A percentile compares a stretch with the other conserved stretches of the same genome.
Conservation (phyloP, 2,113 vertebrate genomes). For the Zonotrichia leucophrys region DNA sequence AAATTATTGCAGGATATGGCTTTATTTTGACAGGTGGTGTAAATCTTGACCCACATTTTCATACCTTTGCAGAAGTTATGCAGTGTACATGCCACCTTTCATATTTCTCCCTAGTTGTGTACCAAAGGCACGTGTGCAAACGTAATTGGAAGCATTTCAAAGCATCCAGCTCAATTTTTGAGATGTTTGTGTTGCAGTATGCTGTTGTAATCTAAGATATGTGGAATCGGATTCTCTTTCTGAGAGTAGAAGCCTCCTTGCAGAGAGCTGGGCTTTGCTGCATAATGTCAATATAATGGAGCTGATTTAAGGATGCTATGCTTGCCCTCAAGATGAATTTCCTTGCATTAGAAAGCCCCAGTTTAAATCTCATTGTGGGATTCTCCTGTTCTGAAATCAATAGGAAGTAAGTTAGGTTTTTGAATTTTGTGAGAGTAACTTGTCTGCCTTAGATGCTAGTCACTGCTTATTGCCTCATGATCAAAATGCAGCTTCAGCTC, state of each 20-base stretch:
- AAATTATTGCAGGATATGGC: background rate
- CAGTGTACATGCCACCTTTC: background rate
- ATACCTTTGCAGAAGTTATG: background rate
- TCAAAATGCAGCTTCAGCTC: constrained; percentile 36
- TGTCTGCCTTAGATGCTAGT: background rate
- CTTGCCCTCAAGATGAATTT: background rate
- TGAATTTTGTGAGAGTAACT: background rate
- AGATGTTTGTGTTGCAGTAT: background rate
- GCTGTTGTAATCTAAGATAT: background rate
- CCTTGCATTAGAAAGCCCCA: background rate
- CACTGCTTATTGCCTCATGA: background rate
- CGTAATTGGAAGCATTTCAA: background rate
- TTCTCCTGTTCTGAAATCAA: background rate
- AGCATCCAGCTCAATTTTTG: background rate
- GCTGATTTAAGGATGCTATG: background rate
- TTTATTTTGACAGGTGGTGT: background rate
- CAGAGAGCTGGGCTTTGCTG: background rate
- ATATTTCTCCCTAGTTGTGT: background rate
- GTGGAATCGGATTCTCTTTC: background rate
- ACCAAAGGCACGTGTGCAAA: background rate
- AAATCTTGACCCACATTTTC: background rate
- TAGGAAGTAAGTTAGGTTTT: background rate
- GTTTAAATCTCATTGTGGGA: background rate
- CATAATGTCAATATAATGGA: background rate
- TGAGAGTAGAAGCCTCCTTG: background rate